Percentiles rank a stretch among this genome's conserved stretches.
phyloP scores from a whole-genome alignment of 1,140 invertebrate genomes.

The Cydia strobilella region DNA sequence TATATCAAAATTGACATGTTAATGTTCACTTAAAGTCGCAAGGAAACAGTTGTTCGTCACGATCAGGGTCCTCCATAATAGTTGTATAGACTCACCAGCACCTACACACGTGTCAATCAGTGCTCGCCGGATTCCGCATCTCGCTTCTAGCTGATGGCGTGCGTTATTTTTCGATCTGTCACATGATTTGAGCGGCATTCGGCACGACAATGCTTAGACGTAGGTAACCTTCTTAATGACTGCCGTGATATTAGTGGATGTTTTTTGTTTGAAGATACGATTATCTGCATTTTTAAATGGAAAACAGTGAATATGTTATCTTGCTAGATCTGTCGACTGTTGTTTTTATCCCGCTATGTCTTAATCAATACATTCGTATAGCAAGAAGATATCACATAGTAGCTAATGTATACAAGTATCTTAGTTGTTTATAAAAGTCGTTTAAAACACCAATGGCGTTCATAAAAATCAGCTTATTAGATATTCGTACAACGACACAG shows the following conservation, averaged over 20 bases:
- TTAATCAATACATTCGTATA: background rate
- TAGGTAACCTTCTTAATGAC: slow-evolving; percentile 15
- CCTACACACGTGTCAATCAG: slow-evolving; percentile 31
- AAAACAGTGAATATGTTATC: background rate
- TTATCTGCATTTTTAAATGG: slow-evolving; percentile 15
- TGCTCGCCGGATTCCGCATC: slow-evolving; percentile 1
- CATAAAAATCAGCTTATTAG: slow-evolving; percentile 38
- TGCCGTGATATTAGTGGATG: background rate
- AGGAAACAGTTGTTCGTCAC: background rate
- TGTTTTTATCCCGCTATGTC: slow-evolving; percentile 1
- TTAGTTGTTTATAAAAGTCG: background rate
- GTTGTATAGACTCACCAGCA: background rate
- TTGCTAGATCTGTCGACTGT: background rate
- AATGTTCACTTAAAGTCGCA: background rate
- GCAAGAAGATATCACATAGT: too few relatives aligned
- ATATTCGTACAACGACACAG: slow-evolving; percentile 44
- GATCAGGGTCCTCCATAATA: slow-evolving; percentile 12
- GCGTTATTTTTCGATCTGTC: slow-evolving; percentile 61
- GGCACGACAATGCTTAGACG: slow-evolving; percentile 41
- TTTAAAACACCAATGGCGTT: background rate
- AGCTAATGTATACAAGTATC: background rate
- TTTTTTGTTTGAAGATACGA: background rate
- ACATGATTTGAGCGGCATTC: slow-evolving; percentile 62
- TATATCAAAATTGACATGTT: background rate
- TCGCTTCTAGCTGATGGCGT: slow-evolving; percentile 28